These are phyloP conservation scores for Gasterosteus aculeatus DNA, from an alignment of 2,113 vertebrate species.

Conservation along the genomic window DNA sequence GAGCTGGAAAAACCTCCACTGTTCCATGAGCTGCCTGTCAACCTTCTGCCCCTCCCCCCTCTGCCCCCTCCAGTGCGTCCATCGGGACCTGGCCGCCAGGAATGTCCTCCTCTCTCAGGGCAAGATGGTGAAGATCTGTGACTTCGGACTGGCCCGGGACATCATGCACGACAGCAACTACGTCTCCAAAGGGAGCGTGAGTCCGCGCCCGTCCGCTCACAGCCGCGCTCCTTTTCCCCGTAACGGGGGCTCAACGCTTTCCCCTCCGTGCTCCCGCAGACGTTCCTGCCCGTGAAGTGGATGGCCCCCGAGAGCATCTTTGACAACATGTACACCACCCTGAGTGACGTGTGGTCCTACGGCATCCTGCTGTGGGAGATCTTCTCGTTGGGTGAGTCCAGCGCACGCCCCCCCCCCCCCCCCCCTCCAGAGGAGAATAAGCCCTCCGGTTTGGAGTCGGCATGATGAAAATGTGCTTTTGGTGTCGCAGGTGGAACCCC, in stretches of 20 bases:
- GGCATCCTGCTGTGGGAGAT: constrained; percentile 99
- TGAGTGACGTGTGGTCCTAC: constrained; percentile 98
- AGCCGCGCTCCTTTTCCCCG: too few species aligned
- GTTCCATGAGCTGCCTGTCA: neutral
- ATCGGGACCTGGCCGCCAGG: constrained; percentile 96
- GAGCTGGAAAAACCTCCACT: constrained; percentile 9
- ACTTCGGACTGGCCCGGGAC: constrained; percentile 97
- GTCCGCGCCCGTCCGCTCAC: constrained; percentile 62
- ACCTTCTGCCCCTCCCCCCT: neutral
- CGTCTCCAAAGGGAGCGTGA: constrained; percentile 97
- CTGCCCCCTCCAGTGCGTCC: constrained; percentile 87
- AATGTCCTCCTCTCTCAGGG: constrained; percentile 98
- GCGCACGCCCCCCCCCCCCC: neutral
- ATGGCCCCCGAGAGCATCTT: constrained; percentile 99
- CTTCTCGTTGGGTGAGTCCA: constrained; percentile 93
- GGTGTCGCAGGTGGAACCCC: constrained; percentile 90
- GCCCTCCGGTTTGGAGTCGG: too few species aligned
- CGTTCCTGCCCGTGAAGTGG: constrained; percentile 98
- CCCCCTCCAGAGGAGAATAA: neutral
- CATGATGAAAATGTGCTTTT: neutral
- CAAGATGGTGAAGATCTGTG: constrained; percentile 99
- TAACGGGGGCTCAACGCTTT: neutral
- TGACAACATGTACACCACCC: constrained; percentile 96
- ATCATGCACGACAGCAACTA: constrained; percentile 99
- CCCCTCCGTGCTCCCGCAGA: constrained; percentile 77